Percentiles rank a stretch among this genome's conserved stretches.
Evolutionary conservation across 2,113 vertebrate genomes (phyloP).

Genomic region (Helogale parvula): DNA sequence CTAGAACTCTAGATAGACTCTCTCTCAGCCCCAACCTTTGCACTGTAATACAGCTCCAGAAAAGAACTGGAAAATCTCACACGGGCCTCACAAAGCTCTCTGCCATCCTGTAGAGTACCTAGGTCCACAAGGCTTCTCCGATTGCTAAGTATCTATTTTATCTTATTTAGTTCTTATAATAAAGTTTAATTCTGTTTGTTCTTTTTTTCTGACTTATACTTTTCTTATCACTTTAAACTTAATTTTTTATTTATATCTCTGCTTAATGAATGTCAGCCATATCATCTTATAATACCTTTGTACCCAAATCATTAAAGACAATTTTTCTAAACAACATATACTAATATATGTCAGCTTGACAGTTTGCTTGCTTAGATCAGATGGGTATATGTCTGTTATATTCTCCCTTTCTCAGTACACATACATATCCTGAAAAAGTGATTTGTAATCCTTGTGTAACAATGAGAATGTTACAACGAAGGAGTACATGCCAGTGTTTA

Average conservation of each 20-base stretch:
- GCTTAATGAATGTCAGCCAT: background rate
- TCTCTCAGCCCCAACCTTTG: background rate
- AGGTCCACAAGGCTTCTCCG: background rate
- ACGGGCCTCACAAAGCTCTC: background rate
- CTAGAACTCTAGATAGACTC: background rate
- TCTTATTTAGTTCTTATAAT: background rate
- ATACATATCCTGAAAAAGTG: background rate
- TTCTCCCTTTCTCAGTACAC: background rate
- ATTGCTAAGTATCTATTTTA: background rate
- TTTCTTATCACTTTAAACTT: background rate
- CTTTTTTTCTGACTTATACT: background rate
- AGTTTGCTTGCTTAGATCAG: background rate
- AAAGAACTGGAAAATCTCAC: background rate
- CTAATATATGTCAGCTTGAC: background rate
- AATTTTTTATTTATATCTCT: background rate
- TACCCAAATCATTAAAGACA: background rate
- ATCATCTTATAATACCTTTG: background rate
- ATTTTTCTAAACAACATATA: background rate
- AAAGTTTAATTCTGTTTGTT: background rate
- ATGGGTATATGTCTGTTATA: background rate
- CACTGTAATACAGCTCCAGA: background rate
- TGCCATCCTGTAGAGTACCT: background rate
- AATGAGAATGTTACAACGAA: background rate
- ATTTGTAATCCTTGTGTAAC: background rate
- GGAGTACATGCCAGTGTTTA: background rate